These are phyloP conservation scores for Xylota segnis DNA, from an alignment of 2,888 invertebrate genomes.

Conservation along the genomic window DNA sequence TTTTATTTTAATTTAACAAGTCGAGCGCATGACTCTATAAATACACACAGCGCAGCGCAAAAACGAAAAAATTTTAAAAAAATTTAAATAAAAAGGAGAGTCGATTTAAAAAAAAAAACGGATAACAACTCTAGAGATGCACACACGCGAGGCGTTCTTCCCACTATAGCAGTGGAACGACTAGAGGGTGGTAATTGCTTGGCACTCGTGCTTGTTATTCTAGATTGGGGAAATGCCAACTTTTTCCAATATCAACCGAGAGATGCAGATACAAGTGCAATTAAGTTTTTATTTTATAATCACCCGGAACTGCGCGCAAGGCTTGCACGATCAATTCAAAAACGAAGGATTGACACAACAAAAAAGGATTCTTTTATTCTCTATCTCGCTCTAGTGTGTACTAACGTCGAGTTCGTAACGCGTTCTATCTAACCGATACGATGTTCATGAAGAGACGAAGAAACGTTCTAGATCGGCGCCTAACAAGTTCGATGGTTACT, in stretches of 20 bases:
- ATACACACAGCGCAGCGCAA: slow-evolving; percentile 23
- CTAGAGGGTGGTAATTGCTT: slow-evolving; percentile 22
- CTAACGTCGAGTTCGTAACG: not conserved
- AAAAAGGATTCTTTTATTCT: not conserved
- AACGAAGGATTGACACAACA: not conserved
- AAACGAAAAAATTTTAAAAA: no score
- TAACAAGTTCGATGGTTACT: slow-evolving; percentile 72
- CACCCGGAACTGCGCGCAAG: slow-evolving; percentile 31
- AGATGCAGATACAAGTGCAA: slow-evolving; percentile 9
- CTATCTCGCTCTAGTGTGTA: not conserved
- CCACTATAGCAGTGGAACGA: slow-evolving; percentile 13
- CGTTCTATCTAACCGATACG: slow-evolving; percentile 7
- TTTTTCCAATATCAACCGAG: slow-evolving; percentile 7
- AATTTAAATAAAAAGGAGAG: not conserved
- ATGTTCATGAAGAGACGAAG: not conserved
- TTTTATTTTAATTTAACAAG: slow-evolving; percentile 18
- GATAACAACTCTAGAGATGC: slow-evolving; percentile 6
- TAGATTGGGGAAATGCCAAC: slow-evolving; percentile 34
- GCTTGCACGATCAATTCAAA: not conserved
- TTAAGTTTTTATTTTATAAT: slow-evolving; percentile 12
- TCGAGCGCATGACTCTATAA: slow-evolving; percentile 54
- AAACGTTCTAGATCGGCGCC: slow-evolving; percentile 64
- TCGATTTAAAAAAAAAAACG: slow-evolving; percentile 7
- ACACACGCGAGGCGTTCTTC: slow-evolving; percentile 51
- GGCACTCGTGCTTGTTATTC: slow-evolving; percentile 18